Percentiles rank a stretch among this genome's conserved stretches.
Conservation (phyloP, 1,140 invertebrate species). For the Saccostrea cuccullata region DNA sequence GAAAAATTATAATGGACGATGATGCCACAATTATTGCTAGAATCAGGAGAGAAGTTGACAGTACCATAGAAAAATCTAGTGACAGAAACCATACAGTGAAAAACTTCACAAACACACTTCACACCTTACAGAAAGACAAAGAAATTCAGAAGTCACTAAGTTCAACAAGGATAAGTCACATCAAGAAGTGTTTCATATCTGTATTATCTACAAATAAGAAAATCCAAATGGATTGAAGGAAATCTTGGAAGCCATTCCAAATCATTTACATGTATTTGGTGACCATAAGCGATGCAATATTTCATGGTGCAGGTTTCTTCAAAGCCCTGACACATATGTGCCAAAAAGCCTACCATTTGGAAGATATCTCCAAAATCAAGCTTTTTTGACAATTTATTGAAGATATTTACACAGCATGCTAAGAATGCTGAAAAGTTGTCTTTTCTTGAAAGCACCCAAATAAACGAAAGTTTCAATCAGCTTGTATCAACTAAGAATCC, state of each 20-base stretch:
- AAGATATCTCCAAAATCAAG: constrained; percentile 23
- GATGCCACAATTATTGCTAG: constrained; percentile 44
- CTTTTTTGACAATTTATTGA: neutral
- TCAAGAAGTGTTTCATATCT: constrained; percentile 46
- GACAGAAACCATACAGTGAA: constrained; percentile 49
- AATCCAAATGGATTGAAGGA: constrained; percentile 7
- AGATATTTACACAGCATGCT: neutral
- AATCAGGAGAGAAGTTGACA: neutral
- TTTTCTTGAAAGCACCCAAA: neutral
- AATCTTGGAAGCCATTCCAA: constrained; percentile 16
- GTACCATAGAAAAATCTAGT: constrained; percentile 10
- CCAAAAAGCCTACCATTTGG: constrained; percentile 23
- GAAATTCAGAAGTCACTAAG: constrained; percentile 37
- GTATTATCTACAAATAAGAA: constrained; percentile 38
- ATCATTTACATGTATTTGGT: constrained; percentile 44
- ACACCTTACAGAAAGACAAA: no score
- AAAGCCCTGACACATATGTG: constrained; percentile 31
- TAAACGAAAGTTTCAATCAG: constrained; percentile 41
- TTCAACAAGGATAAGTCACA: constrained; percentile 21
- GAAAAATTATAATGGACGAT: constrained; percentile 48
- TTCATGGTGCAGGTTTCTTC: constrained; percentile 38
- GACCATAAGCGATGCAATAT: constrained; percentile 19
- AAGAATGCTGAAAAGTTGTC: constrained; percentile 27
- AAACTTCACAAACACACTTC: constrained; percentile 43
- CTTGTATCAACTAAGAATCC: constrained; percentile 37